Evolutionary conservation across 2,888 invertebrate species (phyloP), one percentile per base, ranked within the genome.

Genomic region (Platycnemis pennipes): DNA sequence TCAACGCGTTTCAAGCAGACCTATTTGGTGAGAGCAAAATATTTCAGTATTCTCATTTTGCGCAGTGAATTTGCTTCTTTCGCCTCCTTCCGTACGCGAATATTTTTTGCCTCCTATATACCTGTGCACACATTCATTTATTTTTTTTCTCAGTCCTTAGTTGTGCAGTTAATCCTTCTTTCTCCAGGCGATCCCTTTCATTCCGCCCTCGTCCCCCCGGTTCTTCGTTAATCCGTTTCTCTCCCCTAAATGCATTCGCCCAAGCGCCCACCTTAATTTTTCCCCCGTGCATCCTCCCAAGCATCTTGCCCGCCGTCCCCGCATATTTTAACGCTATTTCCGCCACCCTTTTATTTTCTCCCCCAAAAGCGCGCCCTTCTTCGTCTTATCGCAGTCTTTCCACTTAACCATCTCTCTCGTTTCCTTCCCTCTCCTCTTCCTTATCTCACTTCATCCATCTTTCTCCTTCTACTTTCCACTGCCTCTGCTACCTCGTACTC

Each of bases 251-350:
- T 77, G 77, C 77, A 77, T 37, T 26, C 31, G 3, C 77, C 37
- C 37, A 11, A 16, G 77, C 13, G 31, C 3, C 37, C 77, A 31
- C 37, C 77, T 77, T 63, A 63, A 26, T 53, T 86, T 44, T 13
- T 37, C 87, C 2, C 87, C 45, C 26, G 87, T 46, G 1, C 1
- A 2, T 8, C 8, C 46, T n/a, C 2, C n/a, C 5, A n/a, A 3
- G 63, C 8, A 63, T 26, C 87, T 3, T 45, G n/a, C 46, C 44
- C 45, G 0, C 19, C 37, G 85, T 5, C 85, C 4, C 44, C 87
- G 87, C 87, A 87, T 87, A 46, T 46, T 87, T 44, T 87, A 46
- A 87, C 46, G 45, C 56, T 31, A 19, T 42, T 89, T 31, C 37
- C 89, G 89, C 7, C 49, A n/a, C 37, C 56, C 53, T 91, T 69